Percentiles rank a stretch among this genome's conserved stretches.
These are phyloP conservation scores for Pedetes capensis DNA, from an alignment of 2,113 vertebrate genomes.

Conservation along the genomic window DNA sequence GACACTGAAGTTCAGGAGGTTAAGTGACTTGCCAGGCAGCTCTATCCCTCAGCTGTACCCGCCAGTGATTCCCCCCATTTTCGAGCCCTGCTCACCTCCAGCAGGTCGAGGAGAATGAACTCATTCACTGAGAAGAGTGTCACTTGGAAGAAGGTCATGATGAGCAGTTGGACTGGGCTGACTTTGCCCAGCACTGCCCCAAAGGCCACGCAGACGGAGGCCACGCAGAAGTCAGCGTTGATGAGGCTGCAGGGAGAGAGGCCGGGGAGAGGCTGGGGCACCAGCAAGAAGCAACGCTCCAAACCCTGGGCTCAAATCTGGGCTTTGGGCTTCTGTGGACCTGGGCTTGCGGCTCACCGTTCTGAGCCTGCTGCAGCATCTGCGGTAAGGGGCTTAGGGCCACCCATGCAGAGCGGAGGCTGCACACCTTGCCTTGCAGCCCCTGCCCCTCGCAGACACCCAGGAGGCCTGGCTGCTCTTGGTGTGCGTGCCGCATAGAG, in stretches of 20 bases:
- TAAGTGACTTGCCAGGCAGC: neutral
- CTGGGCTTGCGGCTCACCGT: neutral
- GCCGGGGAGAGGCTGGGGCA: neutral
- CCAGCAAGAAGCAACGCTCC: neutral
- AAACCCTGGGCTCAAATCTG: neutral
- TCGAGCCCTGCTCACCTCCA: constrained; percentile 89
- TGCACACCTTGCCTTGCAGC: neutral
- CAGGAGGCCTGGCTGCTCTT: neutral
- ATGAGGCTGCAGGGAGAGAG: constrained; percentile 88
- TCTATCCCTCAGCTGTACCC: neutral
- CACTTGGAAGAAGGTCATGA: constrained; percentile 94
- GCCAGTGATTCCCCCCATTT: neutral
- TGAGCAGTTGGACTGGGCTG: constrained; percentile 93
- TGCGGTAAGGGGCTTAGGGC: neutral
- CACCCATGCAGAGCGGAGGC: neutral
- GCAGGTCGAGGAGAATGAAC: constrained; percentile 89
- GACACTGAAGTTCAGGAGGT: neutral
- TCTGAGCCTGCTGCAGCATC: neutral
- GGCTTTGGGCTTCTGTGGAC: neutral
- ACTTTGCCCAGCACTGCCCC: constrained; percentile 96
- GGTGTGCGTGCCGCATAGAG: neutral
- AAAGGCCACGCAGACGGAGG: constrained; percentile 92
- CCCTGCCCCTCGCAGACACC: neutral
- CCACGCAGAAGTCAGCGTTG: constrained; percentile 97
- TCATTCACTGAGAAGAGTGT: constrained; percentile 94